phyloP scores from a whole-genome alignment of 1,140 invertebrate genomes.

The Leptinotarsa lineolata region DNA sequence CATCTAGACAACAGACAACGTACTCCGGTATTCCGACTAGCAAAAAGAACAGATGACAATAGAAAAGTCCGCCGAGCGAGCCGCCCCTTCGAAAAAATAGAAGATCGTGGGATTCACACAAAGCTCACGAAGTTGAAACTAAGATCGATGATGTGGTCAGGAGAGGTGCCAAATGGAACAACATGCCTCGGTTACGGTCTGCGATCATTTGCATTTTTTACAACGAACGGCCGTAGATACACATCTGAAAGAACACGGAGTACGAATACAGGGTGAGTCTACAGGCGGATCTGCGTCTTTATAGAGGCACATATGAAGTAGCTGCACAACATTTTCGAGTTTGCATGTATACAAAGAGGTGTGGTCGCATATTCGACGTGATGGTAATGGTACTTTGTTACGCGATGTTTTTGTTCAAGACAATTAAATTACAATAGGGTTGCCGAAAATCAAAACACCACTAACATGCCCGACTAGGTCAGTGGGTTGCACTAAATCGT shows the following conservation, averaged over 20 bases:
- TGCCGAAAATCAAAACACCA: too few species aligned
- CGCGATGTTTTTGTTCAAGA: too few species aligned
- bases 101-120: conserved; percentile 29
- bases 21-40: conserved; percentile 9
- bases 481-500: too few species aligned
- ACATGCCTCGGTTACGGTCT: conserved; percentile 29
- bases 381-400: too few species aligned
- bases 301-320: too few species aligned
- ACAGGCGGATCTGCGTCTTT: too few species aligned
- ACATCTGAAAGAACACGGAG: neutral
- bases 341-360: too few species aligned
- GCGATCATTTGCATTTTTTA: conserved; percentile 19
- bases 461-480: too few species aligned
- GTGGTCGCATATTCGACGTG: too few species aligned
- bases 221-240: neutral
- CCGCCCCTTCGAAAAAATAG: neutral
- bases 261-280: too few species aligned
- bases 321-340: too few species aligned
- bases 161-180: conserved; percentile 29
- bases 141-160: conserved; percentile 24
- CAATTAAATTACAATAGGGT: too few species aligned
- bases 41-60: conserved; percentile 20
- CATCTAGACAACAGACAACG: conserved; percentile 5
- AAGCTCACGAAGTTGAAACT: conserved; percentile 12
- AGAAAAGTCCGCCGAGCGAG: conserved; percentile 10